Evolutionary conservation across 1,140 invertebrate genomes (phyloP), one percentile per base, ranked within the genome.

Genomic region (Chelonus insularis): DNA sequence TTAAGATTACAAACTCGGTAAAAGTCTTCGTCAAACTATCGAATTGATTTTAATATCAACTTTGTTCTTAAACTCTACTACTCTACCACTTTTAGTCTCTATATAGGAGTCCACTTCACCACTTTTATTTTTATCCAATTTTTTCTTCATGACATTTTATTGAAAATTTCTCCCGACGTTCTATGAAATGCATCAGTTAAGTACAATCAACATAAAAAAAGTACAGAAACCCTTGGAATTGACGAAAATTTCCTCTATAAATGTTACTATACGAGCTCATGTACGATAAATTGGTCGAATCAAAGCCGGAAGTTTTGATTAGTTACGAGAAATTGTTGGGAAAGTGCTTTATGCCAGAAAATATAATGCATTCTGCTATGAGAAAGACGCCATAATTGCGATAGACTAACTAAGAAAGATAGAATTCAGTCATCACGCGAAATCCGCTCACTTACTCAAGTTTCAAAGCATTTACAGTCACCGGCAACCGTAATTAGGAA

Each of bases 41-140:
- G 71, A 70, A 76, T 75, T 76, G 74, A 76, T 77, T 76, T 77
- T 77, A 76, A 75, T 76, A 77, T 77, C 74, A 74, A 76, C 72
- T 77, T 77, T 74, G 63, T 73, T 73, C 68, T 63, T 65, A 37
- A 75, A 68, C 70, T 70, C 57, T 50, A 63, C 62, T 64, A 73
- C 67, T 57, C 55, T 20, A 60, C 18, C 60, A 65, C 56, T 58
- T 41, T 41, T 34, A 21, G 36, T 41, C 20, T 55, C 34, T 55
- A 25, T 48, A 39, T 41, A 39, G 14, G 48, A 16, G n/a, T 34
- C 59, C 29, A 6, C 12, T 55, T 20, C 37, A 45, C 55, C 23
- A 18, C 41, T 43, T 43, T 43, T 43, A 43, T 43, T 16, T 16
- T 16, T 16, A 16, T 8, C 16, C 18, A n/a, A 18, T 43, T 43